Percentiles rank a stretch among this genome's conserved stretches.
These are phyloP conservation scores for Dufourea novaeangliae DNA, from an alignment of 1,140 invertebrate genomes.

Conservation along the genomic window DNA sequence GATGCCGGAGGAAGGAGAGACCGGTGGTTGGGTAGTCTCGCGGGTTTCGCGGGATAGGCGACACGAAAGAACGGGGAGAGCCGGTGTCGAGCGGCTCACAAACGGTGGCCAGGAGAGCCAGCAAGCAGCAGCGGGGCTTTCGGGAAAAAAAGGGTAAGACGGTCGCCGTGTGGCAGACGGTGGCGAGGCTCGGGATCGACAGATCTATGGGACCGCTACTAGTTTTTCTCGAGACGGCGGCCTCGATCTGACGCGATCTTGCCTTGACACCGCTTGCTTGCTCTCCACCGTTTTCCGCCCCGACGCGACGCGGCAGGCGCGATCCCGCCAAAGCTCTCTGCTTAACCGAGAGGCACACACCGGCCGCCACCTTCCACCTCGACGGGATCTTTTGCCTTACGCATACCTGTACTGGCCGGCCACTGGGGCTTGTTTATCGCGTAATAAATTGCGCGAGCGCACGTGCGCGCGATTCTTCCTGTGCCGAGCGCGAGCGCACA, in stretches of 20 bases:
- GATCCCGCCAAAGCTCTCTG: too few relatives aligned
- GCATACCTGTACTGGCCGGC: slow-evolving; percentile 14
- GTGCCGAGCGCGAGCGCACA: background rate
- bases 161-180: slow-evolving; percentile 29
- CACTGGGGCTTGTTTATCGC: slow-evolving; percentile 62
- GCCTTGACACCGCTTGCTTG: slow-evolving; percentile 18
- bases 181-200: slow-evolving; percentile 38
- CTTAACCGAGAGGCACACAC: too few relatives aligned
- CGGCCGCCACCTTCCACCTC: too few relatives aligned
- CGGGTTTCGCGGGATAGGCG: slow-evolving; percentile 26
- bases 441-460: slow-evolving; percentile 64
- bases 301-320: too few relatives aligned
- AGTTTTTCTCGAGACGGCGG: slow-evolving; percentile 70
- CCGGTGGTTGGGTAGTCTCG: slow-evolving; percentile 6
- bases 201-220: slow-evolving; percentile 73
- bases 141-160: slow-evolving; percentile 32
- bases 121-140: slow-evolving; percentile 8
- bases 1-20: slow-evolving; percentile 6
- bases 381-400: slow-evolving; percentile 19
- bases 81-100: background rate
- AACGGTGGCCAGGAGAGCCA: slow-evolving; percentile 21
- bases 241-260: slow-evolving; percentile 70
- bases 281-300: slow-evolving; percentile 25
- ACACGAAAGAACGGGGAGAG: slow-evolving; percentile 39
- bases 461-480: slow-evolving; percentile 43